Base-by-base conservation (phyloP, 2,113 vertebrate species). In the Clupea harengus region DNA sequence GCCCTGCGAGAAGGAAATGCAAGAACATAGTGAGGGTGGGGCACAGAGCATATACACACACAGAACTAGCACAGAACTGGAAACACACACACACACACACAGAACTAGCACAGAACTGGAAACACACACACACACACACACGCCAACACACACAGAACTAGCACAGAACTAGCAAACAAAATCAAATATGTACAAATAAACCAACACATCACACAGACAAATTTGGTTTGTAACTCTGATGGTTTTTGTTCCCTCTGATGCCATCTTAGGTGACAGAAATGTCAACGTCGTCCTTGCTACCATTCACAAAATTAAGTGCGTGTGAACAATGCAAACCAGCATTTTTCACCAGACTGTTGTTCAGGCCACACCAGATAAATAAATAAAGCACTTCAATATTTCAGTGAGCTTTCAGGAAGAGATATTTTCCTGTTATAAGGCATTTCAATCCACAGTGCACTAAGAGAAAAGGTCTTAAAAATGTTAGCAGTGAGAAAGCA, bases 1-100 rank as follows among this genome's bases (percentile, higher is more conserved):
- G 95, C 47, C 97, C 98, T 99, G 95, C n/a, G 45, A 1, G 2
- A 28, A 85, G 84, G 13, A 89, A 90, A 87, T 28, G 47, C 54
- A 60, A 60, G 85, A 47, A 82, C 64, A 85, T 44, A 75, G 83
- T 88, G 46, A 92, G 22, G 86, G 39, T 39, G 39, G 39, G 39
- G 39, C 39, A 39, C 39, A 39, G 1, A 39, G 25, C 60, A 64
- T 2, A 64, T 1, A 64, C 60, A 22, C 60, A 22, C 60, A n/a
- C 5, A 64, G 1, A 72, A 9, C 10, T 47, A 47, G 10, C 5
- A 72, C 25, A 28, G 2, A 32, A 4, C 6, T 4, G 15, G 2
- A 72, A 4, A 72, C n/a, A 72, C 2, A 72, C n/a, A 72, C 25
- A 72, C 25, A 32, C 1, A 72, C n/a, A 72, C 8, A 72, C 64